Base-by-base conservation (phyloP, 2,888 invertebrate species). In the Phyllotreta cruciferae region DNA sequence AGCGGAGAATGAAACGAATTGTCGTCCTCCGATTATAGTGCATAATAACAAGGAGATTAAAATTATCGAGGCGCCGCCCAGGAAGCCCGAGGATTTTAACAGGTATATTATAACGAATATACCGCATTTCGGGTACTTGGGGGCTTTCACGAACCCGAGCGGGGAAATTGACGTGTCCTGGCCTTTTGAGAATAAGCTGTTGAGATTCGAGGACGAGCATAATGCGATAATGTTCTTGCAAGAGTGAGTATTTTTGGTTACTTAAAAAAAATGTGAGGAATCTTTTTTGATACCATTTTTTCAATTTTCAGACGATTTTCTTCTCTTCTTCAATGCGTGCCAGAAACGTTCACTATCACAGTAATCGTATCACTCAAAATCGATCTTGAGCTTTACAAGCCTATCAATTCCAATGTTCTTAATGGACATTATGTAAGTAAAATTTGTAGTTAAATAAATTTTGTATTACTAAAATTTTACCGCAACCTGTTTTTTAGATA, bases 341-440 rank as follows among this genome's bases (percentile, higher is more conserved):
- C 78, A 8, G 66, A 70, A 45, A 68, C 68, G 13, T 77, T 78
- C 60, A 72, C 73, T 62, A 74, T 80, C n/a, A 68, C 69, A 54
- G 68, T 78, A 11, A 69, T 72, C 3, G 71, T 75, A 44, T 38
- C 73, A 47, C 68, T 67, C 1, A 54, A 71, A 1, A 45, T 77
- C 14, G 75, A 77, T 56, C 39, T 70, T n/a, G 35, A 64, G 5
- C 64, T 63, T n/a, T 52, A 70, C 38, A 38, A 68, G n/a, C 75
- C 76, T 8, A 73, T 79, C 4, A 68, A 78, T 63, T 60, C 68
- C 1, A 69, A 71, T 13, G 70, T 70, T 52, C 64, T 80, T 14
- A 75, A 71, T 50, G 79, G 79, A 52, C 75, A 74, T 65, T 77
- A 77, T 69, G 81, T 81, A 74, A 76, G 79, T 77, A 56, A 35